Evolutionary conservation across 2,113 vertebrate species (phyloP).

Genomic region (Amazona vittata): DNA sequence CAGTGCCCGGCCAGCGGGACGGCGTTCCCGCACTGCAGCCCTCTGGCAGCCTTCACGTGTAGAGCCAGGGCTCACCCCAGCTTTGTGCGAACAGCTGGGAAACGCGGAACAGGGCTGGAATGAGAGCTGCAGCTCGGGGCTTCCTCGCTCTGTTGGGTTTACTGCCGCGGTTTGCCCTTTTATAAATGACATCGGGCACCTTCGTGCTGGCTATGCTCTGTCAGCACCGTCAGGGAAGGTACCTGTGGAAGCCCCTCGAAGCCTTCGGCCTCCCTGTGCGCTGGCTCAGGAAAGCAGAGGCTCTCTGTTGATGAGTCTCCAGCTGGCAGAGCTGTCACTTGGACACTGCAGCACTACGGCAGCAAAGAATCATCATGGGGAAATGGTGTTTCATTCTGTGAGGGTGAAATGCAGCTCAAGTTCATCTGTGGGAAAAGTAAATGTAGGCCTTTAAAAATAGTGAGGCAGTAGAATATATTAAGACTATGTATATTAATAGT

Average conservation of each 20-base stretch:
- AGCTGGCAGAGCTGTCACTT: background rate
- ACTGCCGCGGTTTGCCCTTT: background rate
- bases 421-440: background rate
- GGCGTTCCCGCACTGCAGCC: rapidly evolving
- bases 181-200: rapidly evolving
- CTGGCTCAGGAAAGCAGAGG: background rate
- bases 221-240: background rate
- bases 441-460: background rate
- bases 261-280: background rate
- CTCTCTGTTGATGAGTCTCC: background rate
- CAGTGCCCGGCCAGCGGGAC: background rate
- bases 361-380: background rate
- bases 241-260: background rate
- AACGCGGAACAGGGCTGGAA: rapidly evolving
- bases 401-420: background rate
- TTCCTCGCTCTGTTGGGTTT: rapidly evolving
- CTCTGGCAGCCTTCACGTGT: background rate
- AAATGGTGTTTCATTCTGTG: rapidly evolving
- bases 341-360: background rate
- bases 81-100: background rate
- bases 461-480: background rate
- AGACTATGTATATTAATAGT: rapidly evolving
- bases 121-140: rapidly evolving
- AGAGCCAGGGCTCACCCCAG: background rate
- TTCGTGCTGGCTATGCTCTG: rapidly evolving